Conservation (phyloP, 2,888 invertebrate genomes). For the Rhagium mordax region DNA sequence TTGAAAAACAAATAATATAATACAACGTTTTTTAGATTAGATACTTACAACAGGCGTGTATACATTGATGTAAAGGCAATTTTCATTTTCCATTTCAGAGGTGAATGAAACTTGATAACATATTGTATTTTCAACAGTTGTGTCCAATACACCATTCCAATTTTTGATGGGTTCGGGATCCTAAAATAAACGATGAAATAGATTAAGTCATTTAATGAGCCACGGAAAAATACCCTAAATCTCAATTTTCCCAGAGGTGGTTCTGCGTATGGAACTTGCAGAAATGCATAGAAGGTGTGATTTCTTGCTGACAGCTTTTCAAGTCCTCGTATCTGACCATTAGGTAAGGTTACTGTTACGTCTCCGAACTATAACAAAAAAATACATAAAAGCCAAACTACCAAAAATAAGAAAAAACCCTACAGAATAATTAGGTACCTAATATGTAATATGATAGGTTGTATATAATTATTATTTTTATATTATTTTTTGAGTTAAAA, state of each 20-base stretch:
- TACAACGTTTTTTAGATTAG: too few species aligned
- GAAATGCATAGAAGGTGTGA: conserved; percentile 57
- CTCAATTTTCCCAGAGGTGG: conserved; percentile 61
- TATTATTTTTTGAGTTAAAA: too few species aligned
- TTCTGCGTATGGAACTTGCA: conserved; percentile 65
- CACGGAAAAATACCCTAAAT: conserved; percentile 45
- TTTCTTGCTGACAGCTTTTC: neutral
- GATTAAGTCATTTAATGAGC: neutral
- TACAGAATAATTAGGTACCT: too few species aligned
- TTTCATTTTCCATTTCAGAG: too few species aligned
- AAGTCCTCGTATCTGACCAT: neutral
- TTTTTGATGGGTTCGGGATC: neutral
- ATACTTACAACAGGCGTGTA: too few species aligned
- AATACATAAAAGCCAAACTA: neutral
- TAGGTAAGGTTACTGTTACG: neutral
- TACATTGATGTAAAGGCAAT: too few species aligned
- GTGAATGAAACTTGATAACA: conserved; percentile 3
- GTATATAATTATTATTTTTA: too few species aligned
- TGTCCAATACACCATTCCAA: conserved; percentile 1
- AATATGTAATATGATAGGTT: too few species aligned
- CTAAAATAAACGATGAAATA: neutral
- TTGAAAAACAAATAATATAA: too few species aligned
- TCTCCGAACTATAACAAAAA: neutral
- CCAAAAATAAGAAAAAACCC: too few species aligned
- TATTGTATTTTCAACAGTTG: neutral